Evolutionary conservation across 2,113 vertebrate species (phyloP).

Genomic region (Hippocampus abdominalis): DNA sequence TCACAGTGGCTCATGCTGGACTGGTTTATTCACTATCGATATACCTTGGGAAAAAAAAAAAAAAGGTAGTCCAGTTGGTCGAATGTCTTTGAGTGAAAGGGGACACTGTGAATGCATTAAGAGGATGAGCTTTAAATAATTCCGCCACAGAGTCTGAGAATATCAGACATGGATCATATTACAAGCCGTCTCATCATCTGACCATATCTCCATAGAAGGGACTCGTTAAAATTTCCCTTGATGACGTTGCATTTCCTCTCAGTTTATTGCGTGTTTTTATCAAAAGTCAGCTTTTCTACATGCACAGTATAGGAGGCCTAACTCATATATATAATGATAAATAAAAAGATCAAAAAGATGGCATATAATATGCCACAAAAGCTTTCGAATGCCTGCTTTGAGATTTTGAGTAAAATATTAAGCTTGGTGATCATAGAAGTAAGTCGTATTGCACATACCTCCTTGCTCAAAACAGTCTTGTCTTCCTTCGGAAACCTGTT

Average conservation of each 20-base stretch:
- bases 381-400: conserved; percentile 1
- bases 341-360: conserved; percentile 2
- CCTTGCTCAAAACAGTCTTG: conserved; percentile 40
- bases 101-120: conserved; percentile 66
- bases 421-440: conserved; percentile 13
- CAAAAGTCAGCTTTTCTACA: conserved; percentile 34
- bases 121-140: conserved; percentile 75
- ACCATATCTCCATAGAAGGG: background rate
- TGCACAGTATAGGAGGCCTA: background rate
- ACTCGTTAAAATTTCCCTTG: background rate
- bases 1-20: conserved; percentile 3
- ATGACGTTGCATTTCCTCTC: conserved; percentile 13
- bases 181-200: conserved; percentile 39
- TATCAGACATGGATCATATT: conserved; percentile 67
- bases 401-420: conserved; percentile 9
- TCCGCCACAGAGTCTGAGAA: conserved; percentile 63
- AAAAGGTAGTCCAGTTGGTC: conserved; percentile 29
- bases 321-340: background rate
- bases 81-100: conserved; percentile 57
- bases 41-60: conserved; percentile 42
- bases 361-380: background rate
- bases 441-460: conserved; percentile 38
- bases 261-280: conserved; percentile 17
- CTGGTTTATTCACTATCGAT: conserved; percentile 21
- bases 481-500: conserved; percentile 57